These are phyloP conservation scores for Distichodus sexfasciatus DNA, from an alignment of 2,797 vertebrate genomes.

Conservation along the genomic window DNA sequence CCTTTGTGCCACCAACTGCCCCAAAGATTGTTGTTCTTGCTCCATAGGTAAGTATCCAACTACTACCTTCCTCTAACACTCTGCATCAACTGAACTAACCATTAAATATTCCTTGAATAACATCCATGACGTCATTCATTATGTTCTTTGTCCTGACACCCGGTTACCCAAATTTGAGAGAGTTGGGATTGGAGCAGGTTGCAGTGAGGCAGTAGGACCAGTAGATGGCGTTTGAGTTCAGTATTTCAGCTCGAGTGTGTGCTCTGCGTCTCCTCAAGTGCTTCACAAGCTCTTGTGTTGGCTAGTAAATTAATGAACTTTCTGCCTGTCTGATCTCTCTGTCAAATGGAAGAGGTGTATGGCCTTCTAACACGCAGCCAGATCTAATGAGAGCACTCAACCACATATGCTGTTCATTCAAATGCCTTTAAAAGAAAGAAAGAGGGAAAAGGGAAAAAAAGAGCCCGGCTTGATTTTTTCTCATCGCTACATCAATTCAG, in stretches of 20 bases:
- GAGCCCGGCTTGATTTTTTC: conserved; percentile 34
- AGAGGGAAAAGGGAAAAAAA: no score
- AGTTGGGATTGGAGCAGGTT: no score
- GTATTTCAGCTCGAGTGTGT: conserved; percentile 30
- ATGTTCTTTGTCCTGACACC: no score
- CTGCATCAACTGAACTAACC: no score
- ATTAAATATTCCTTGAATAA: no score
- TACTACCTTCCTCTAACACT: no score
- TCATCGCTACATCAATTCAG: conserved; percentile 44
- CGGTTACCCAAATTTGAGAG: not conserved
- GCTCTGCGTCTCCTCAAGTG: conserved; percentile 30
- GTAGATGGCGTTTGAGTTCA: conserved; percentile 46
- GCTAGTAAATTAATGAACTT: conserved; percentile 47
- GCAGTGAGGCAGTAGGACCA: conserved; percentile 24
- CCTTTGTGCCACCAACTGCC: no score
- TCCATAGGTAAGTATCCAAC: no score
- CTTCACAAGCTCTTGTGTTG: conserved; percentile 31
- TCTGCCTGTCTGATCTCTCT: conserved; percentile 50
- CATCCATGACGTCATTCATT: no score
- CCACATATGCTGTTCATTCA: conserved; percentile 48
- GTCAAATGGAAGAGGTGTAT: conserved; percentile 42
- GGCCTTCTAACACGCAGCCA: conserved; percentile 39
- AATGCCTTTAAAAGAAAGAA: conserved; percentile 28
- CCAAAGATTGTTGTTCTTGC: no score
- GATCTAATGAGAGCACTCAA: conserved; percentile 53